Conservation (phyloP, 2,113 vertebrate species). For the Misgurnus mizolepis region DNA sequence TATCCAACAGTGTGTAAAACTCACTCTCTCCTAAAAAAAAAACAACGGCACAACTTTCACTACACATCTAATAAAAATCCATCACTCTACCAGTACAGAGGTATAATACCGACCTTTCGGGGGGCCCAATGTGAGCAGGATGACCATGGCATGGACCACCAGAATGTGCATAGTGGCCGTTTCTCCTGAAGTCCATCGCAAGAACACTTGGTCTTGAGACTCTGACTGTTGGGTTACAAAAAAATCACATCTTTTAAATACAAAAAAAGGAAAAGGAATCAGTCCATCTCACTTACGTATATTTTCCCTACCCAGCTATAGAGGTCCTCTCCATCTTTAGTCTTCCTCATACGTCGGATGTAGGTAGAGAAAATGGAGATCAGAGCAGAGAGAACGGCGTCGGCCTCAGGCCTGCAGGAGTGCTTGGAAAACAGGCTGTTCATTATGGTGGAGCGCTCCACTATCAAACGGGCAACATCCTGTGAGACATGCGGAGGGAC, state of each 20-base stretch:
- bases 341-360: constrained; percentile 92
- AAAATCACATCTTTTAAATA: neutral
- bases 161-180: constrained; percentile 98
- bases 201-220: constrained; percentile 97
- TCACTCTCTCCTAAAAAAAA: constrained; percentile 78
- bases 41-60: neutral
- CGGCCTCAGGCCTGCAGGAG: constrained; percentile 80
- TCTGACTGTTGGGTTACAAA: constrained; percentile 79
- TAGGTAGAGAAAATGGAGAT: constrained; percentile 90
- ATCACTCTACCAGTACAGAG: neutral
- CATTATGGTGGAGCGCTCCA: constrained; percentile 99
- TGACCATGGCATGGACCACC: constrained; percentile 98
- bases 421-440: constrained; percentile 93
- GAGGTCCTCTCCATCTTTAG: constrained; percentile 95
- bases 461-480: constrained; percentile 93
- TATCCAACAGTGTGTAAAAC: constrained; percentile 86
- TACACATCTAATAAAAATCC: neutral
- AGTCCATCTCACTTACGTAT: neutral
- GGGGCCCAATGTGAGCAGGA: constrained; percentile 91
- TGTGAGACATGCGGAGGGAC: constrained; percentile 53
- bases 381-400: constrained; percentile 88
- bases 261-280: neutral
- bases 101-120: constrained; percentile 78
- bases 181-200: constrained; percentile 94
- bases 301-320: constrained; percentile 93